Conservation (phyloP, 1,140 invertebrate genomes). For the Spodoptera frugiperda region DNA sequence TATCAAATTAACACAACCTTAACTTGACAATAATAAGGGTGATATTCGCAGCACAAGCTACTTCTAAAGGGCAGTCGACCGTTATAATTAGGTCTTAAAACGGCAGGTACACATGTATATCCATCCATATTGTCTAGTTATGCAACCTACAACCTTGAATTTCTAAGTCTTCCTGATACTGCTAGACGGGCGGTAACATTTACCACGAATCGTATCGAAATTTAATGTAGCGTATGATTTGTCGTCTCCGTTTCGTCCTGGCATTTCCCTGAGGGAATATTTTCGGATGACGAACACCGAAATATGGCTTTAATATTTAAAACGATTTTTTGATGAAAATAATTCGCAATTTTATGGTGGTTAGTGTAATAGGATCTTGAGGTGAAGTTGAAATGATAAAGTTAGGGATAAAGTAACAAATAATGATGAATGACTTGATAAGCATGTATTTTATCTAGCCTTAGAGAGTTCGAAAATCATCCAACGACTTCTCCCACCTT, state of each 20-base stretch:
- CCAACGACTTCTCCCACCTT: too few species aligned
- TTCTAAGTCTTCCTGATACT: constrained; percentile 37
- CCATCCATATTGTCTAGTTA: not conserved
- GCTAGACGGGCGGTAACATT: constrained; percentile 8
- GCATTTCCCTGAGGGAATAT: not conserved
- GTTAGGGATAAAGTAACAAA: too few species aligned
- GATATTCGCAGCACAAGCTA: not conserved
- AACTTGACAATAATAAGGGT: too few species aligned
- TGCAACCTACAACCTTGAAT: constrained; percentile 20
- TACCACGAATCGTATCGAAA: constrained; percentile 28
- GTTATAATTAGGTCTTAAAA: constrained; percentile 2
- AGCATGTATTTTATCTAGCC: too few species aligned
- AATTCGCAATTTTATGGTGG: not conserved
- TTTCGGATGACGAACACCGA: not conserved
- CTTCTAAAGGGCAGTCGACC: not conserved
- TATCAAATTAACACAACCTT: too few species aligned
- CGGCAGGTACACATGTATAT: not conserved
- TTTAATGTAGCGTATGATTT: constrained; percentile 14
- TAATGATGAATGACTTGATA: too few species aligned
- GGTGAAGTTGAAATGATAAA: too few species aligned
- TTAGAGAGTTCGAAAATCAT: too few species aligned
- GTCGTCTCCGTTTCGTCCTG: not conserved
- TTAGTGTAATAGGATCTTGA: not conserved
- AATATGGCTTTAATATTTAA: constrained; percentile 4
- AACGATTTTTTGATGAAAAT: constrained; percentile 4